Evolutionary conservation across 23 tunicate genomes (phyloP).

Genomic region (Halocynthia roretzi): DNA sequence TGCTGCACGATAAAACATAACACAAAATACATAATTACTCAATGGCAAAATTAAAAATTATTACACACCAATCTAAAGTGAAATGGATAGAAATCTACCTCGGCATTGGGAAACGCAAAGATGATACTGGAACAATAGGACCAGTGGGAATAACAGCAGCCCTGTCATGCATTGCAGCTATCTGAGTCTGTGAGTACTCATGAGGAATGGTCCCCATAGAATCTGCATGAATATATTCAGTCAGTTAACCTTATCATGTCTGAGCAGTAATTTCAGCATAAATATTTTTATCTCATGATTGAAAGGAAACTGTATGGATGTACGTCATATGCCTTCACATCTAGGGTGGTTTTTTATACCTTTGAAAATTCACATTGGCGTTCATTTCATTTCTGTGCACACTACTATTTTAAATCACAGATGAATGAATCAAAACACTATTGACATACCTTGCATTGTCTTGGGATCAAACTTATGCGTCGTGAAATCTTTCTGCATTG

Average conservation of each 20-base stretch:
- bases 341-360: no score
- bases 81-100: conserved; percentile 7
- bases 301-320: background rate
- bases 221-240: no score
- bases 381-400: no score
- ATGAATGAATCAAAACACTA: no score
- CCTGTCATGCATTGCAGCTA: conserved; percentile 37
- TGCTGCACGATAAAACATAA: no score
- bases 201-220: background rate
- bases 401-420: no score
- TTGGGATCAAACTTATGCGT: background rate
- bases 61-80: no score
- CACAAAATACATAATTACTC: no score
- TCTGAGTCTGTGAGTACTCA: conserved; percentile 21
- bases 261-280: no score
- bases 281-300: background rate
- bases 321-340: background rate
- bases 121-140: conserved; percentile 40
- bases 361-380: no score
- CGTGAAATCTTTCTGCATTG: conserved; percentile 51
- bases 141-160: conserved; percentile 46
- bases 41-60: no score
- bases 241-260: no score
- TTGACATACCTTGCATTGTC: background rate
- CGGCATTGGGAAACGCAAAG: conserved; percentile 40